phyloP scores from a whole-genome alignment of 2,113 vertebrate genomes.

The Colossoma macropomum region DNA sequence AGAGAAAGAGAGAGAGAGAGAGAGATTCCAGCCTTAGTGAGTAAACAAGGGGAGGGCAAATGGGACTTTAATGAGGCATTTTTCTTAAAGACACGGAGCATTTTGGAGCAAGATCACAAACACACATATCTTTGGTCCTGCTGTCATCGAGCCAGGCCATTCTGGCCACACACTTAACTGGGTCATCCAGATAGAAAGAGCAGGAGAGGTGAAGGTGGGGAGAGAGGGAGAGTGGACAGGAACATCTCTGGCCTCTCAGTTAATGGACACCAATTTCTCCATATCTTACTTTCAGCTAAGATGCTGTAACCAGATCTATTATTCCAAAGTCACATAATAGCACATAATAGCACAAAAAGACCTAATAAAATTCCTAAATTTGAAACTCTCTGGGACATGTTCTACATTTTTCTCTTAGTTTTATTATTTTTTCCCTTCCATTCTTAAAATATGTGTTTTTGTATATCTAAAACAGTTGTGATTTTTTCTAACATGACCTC shows the following conservation, averaged over 20 bases:
- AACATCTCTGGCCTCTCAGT: not conserved
- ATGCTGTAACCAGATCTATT: not conserved
- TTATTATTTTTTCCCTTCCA: too few species aligned
- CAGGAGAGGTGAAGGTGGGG: not conserved
- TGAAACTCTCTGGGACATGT: not conserved
- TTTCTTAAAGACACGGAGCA: conserved; percentile 14
- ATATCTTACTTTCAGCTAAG: not conserved
- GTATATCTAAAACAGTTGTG: too few species aligned
- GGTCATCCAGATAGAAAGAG: conserved; percentile 26
- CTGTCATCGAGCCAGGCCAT: not conserved
- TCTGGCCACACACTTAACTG: not conserved
- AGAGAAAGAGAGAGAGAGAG: conserved; percentile 26
- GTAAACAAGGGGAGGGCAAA: conserved; percentile 31
- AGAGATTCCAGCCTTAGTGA: not conserved
- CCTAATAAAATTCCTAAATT: not conserved
- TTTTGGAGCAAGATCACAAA: conserved; percentile 44
- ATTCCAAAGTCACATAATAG: not conserved
- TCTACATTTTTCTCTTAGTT: too few species aligned
- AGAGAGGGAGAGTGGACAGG: not conserved
- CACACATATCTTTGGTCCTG: not conserved
- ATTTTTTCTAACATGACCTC: too few species aligned
- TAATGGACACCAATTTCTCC: conserved; percentile 1
- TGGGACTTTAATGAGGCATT: conserved; percentile 42
- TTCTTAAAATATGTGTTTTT: too few species aligned
- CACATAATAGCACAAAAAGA: not conserved